Evolutionary conservation across 2,888 invertebrate genomes (phyloP).

Genomic region (Gortyna flavago): DNA sequence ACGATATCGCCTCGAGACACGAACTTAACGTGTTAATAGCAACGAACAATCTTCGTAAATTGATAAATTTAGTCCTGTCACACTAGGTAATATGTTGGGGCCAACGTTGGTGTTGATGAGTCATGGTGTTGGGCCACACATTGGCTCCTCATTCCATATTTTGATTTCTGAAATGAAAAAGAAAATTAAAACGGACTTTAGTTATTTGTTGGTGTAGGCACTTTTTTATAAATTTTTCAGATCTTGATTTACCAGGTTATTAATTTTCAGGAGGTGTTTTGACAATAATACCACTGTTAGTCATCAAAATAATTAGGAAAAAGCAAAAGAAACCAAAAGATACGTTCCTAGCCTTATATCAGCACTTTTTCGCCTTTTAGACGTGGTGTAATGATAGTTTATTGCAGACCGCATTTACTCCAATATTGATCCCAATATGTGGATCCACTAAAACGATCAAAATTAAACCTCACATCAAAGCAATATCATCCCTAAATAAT

Average conservation of each 20-base stretch:
- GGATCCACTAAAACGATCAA: slow-evolving; percentile 67
- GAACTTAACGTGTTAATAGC: slow-evolving; percentile 86
- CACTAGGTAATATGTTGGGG: slow-evolving; percentile 61
- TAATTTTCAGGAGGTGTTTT: background rate
- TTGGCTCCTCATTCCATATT: background rate
- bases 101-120: slow-evolving; percentile 44
- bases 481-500: slow-evolving; percentile 63
- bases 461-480: slow-evolving; percentile 61
- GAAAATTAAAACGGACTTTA: background rate
- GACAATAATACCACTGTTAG: background rate
- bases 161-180: background rate
- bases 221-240: background rate
- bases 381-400: background rate
- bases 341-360: background rate
- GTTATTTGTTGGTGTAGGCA: background rate
- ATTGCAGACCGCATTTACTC: background rate
- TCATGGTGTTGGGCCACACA: background rate
- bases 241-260: background rate
- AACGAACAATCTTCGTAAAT: slow-evolving; percentile 85
- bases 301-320: background rate
- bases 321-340: background rate
- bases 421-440: slow-evolving; percentile 50
- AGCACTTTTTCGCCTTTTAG: too few species aligned
- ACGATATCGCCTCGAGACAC: slow-evolving; percentile 74
- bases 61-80: slow-evolving; percentile 86